phyloP scores from a whole-genome alignment of 2,113 vertebrate species.

The Oryctolagus cuniculus region mOryCun1.1 NC_091439.1:89296501-89297000 shows the following conservation, averaged over 20 bases:
- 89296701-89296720: constrained; percentile 23
- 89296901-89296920: constrained; percentile 52
- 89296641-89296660: background rate
- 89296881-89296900: constrained; percentile 52
- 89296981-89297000: background rate
- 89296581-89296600: constrained; percentile 31
- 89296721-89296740: constrained; percentile 66
- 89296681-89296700: background rate
- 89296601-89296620: background rate
- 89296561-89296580: constrained; percentile 40
- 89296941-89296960: background rate
- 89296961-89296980: background rate
- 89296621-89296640: background rate
- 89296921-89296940: constrained; percentile 15
- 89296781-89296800: constrained; percentile 67
- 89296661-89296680: background rate
- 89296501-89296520: constrained; percentile 53
- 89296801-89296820: constrained; percentile 42
- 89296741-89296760: constrained; percentile 67
- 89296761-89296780: constrained; percentile 23
- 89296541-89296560: constrained; percentile 39
- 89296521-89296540: background rate
- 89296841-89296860: constrained; percentile 81
- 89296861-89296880: constrained; percentile 84
- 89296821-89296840: constrained; percentile 79